Percentiles rank a stretch among this genome's conserved stretches.
Conservation (phyloP, 2,797 vertebrate genomes). For the Clarias platycephalus region DNA sequence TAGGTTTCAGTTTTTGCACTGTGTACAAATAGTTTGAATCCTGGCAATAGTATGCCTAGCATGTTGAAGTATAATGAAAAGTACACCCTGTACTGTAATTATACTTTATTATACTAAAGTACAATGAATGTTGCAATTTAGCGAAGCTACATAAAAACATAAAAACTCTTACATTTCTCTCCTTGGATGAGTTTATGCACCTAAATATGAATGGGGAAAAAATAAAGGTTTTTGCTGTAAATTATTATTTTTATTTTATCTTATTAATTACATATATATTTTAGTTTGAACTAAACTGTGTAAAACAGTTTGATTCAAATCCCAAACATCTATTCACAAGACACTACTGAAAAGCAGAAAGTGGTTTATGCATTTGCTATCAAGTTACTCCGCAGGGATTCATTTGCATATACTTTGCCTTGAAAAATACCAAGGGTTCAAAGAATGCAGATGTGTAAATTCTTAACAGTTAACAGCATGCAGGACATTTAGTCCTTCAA, state of each 20-base stretch:
- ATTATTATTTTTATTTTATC: background rate
- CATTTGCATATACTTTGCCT: constrained; percentile 50
- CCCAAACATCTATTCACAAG: constrained; percentile 11
- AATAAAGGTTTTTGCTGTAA: background rate
- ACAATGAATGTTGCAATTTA: no score
- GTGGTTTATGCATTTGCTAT: background rate
- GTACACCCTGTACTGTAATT: no score
- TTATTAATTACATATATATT: background rate
- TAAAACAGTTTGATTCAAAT: background rate
- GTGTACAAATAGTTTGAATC: background rate
- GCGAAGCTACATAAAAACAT: background rate
- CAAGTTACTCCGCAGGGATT: constrained; percentile 9
- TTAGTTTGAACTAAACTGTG: background rate
- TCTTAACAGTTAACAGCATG: constrained; percentile 29
- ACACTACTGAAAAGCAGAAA: constrained; percentile 14
- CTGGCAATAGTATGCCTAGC: background rate
- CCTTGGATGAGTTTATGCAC: background rate
- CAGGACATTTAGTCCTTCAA: background rate
- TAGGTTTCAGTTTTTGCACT: background rate
- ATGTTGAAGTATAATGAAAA: background rate
- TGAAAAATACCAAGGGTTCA: constrained; percentile 26
- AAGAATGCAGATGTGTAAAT: constrained; percentile 18
- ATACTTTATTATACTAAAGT: no score
- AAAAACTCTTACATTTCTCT: background rate
- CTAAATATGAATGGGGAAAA: background rate